These are phyloP conservation scores for Gadus chalcogrammus DNA, from an alignment of 2,113 vertebrate genomes.

Conservation along the genomic window DNA sequence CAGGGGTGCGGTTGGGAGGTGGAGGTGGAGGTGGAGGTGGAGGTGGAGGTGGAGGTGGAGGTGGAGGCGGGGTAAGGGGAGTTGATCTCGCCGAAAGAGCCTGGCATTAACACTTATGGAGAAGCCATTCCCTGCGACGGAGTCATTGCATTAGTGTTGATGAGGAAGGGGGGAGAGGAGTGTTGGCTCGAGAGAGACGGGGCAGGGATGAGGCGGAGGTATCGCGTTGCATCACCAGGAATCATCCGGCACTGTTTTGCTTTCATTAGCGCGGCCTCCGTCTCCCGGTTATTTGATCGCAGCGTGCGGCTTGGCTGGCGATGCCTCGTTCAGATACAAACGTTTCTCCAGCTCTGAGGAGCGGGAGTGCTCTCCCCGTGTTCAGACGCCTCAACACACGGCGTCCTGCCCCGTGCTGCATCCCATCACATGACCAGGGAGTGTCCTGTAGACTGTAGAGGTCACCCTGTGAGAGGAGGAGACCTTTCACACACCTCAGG, in stretches of 20 bases:
- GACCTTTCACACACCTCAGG: too few relatives aligned
- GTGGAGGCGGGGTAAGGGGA: too few relatives aligned
- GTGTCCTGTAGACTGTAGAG: too few relatives aligned
- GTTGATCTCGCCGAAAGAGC: not conserved
- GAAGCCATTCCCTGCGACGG: constrained; percentile 11
- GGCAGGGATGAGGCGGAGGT: constrained; percentile 25
- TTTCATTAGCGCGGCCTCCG: constrained; percentile 52
- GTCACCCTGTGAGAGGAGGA: too few relatives aligned
- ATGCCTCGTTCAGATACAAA: constrained; percentile 52
- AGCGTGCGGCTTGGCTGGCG: constrained; percentile 42
- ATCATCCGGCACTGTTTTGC: constrained; percentile 41
- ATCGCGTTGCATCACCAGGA: constrained; percentile 51
- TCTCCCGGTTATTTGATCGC: constrained; percentile 31
- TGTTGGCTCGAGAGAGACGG: constrained; percentile 5
- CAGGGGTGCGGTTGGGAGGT: too few relatives aligned
- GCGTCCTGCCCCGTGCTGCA: constrained; percentile 35
- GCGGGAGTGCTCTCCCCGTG: constrained; percentile 17
- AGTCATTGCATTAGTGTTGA: constrained; percentile 47
- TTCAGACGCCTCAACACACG: constrained; percentile 49
- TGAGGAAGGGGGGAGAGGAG: constrained; percentile 8
- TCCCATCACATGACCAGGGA: not conserved
- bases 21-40: too few relatives aligned
- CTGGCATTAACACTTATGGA: constrained; percentile 11
- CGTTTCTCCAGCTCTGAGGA: constrained; percentile 42
- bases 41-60: too few relatives aligned